Evolutionary conservation across 2,113 vertebrate species (phyloP), one percentile per base, ranked within the genome.

Genomic region (Lanius ludovicianus): DNA sequence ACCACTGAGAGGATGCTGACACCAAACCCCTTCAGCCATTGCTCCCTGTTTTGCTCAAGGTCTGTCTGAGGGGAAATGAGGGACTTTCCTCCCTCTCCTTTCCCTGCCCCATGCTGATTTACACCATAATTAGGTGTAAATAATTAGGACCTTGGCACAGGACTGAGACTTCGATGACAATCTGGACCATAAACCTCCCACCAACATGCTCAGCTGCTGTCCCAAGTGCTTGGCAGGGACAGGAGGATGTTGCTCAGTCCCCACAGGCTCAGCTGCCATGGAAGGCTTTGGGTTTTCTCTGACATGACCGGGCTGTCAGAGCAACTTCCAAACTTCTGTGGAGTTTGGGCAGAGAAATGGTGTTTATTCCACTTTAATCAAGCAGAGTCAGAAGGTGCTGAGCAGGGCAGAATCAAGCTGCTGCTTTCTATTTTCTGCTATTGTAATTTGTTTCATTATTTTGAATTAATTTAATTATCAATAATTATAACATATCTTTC

Each of bases 301-400:
- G 0, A 1, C 0, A 0, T 4, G 15, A 53, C 19, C 0, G 0
- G 3, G 55, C 8, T 27, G 8, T 20, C 3, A 1, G 33, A 74
- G 23, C 2, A 15, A 15, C 39, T 62, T 16, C 12, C 18, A 11
- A 47, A 84, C 28, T 56, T 65, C 59, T 46, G 59, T 0, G 0
- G 18, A 47, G 6, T n/a, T 47, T 12, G 55, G 47, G 75, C 31
- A 68, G 62, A 15, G 41, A 56, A 73, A 35, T 10, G 30, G 8
- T 7, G 9, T 50, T 91, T 60, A 35, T 60, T 56, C 33, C 1
- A 2, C 24, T 55, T 64, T 18, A n/a, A 6, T 0, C 49, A 25
- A 35, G 25, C 0, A 3, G 55, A 73, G 31, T 41, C 21, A 74
- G 50, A 65, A 77, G 37, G 41, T 84, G 52, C 65, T 46, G 78